Conservation (phyloP, 2,797 vertebrate genomes). For the Sebastes itinus region DNA sequence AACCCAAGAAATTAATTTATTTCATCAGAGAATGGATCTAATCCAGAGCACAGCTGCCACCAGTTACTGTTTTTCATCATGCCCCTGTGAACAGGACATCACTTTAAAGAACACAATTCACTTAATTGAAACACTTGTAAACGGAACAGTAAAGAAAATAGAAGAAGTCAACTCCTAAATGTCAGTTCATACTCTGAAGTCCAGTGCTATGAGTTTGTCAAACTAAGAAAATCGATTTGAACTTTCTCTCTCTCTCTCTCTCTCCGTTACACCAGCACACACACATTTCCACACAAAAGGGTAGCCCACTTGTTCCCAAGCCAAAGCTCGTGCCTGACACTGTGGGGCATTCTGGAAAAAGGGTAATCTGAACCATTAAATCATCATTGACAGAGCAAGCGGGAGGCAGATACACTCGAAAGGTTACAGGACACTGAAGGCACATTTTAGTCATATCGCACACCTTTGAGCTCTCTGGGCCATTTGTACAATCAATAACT, state of each 20-base stretch:
- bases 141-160: conserved; percentile 59
- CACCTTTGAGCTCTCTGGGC: conserved; percentile 10
- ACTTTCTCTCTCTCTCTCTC: neutral
- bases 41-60: conserved; percentile 38
- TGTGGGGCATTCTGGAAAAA: conserved; percentile 40
- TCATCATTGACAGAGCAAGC: conserved; percentile 58
- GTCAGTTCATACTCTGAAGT: conserved; percentile 61
- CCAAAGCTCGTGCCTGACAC: conserved; percentile 23
- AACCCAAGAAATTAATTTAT: conserved; percentile 60
- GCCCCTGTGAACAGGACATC: conserved; percentile 41
- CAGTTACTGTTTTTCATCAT: conserved; percentile 54
- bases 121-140: conserved; percentile 76
- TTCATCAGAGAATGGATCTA: conserved; percentile 56
- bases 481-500: conserved; percentile 50
- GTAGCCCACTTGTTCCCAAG: conserved; percentile 9
- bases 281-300: conserved; percentile 25
- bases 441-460: conserved; percentile 46
- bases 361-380: conserved; percentile 69
- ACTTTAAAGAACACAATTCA: conserved; percentile 60
- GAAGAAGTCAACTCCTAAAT: conserved; percentile 65
- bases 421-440: conserved; percentile 58
- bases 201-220: conserved; percentile 64
- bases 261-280: neutral
- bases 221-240: conserved; percentile 72
- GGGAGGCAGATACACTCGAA: conserved; percentile 46